Evolutionary conservation across 2,113 vertebrate species (phyloP).

Genomic region (Donacobius atricapilla): DNA sequence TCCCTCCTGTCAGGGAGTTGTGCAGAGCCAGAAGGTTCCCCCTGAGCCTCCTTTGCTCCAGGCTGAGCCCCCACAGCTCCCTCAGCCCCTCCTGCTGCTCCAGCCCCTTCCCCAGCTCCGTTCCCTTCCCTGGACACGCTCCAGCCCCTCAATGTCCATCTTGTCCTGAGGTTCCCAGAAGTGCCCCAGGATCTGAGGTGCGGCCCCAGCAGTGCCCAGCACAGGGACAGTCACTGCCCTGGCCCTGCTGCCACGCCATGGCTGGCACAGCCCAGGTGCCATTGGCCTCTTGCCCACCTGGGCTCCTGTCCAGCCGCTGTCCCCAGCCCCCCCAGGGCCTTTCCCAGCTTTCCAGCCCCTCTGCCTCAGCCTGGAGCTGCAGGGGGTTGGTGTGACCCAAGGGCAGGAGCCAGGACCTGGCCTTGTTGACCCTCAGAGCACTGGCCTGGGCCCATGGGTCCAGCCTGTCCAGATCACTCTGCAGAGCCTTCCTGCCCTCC

Average conservation of each 20-base stretch:
- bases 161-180: not conserved
- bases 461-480: not conserved
- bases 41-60: not conserved
- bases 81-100: not conserved
- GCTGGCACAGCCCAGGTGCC: not conserved
- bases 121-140: not conserved
- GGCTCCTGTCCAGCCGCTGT: not conserved
- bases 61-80: not conserved
- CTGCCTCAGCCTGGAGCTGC: not conserved
- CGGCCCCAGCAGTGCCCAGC: not conserved
- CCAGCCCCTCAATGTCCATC: not conserved
- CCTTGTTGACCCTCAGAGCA: fast-evolving
- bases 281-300: not conserved
- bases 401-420: not conserved
- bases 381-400: not conserved
- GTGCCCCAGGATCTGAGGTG: not conserved
- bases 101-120: not conserved
- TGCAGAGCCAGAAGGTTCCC: not conserved
- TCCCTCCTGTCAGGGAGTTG: not conserved
- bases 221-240: not conserved
- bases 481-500: not conserved
- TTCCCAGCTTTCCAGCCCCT: not conserved
- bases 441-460: not conserved
- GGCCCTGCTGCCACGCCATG: not conserved
- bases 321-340: not conserved